Conservation (phyloP, 1,140 invertebrate species). For the Laupala kohalensis region DNA sequence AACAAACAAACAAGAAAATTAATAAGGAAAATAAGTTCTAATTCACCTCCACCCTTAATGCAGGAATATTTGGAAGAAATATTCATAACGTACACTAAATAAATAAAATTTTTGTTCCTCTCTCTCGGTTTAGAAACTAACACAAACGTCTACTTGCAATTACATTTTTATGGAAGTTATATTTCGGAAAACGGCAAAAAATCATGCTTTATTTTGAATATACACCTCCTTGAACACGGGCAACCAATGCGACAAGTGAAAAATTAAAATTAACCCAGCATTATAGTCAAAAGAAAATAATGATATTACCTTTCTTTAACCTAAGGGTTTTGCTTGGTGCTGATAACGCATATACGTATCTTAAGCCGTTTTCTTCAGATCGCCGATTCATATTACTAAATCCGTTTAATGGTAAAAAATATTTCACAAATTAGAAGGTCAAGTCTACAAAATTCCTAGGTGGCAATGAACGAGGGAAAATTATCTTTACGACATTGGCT, state of each 20-base stretch:
- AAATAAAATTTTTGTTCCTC: no score
- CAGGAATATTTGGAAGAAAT: no score
- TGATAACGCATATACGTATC: not conserved
- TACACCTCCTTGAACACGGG: no score
- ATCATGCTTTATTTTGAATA: no score
- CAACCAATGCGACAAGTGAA: not conserved
- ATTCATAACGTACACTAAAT: no score
- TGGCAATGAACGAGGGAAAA: not conserved
- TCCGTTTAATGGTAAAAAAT: not conserved
- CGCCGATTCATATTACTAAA: not conserved
- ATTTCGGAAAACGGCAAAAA: no score
- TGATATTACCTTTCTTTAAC: not conserved
- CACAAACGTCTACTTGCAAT: no score
- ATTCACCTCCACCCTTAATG: no score
- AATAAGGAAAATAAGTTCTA: no score
- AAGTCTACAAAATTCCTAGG: not conserved
- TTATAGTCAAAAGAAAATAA: not conserved
- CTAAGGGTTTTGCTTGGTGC: not conserved
- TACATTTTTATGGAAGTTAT: no score
- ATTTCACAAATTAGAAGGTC: not conserved
- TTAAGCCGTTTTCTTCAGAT: not conserved
- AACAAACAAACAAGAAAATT: no score
- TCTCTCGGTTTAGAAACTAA: no score
- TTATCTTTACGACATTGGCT: not conserved
- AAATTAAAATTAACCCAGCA: not conserved